Evolutionary conservation across 2,888 invertebrate species (phyloP).

Genomic region (Eupithecia insigniata): DNA sequence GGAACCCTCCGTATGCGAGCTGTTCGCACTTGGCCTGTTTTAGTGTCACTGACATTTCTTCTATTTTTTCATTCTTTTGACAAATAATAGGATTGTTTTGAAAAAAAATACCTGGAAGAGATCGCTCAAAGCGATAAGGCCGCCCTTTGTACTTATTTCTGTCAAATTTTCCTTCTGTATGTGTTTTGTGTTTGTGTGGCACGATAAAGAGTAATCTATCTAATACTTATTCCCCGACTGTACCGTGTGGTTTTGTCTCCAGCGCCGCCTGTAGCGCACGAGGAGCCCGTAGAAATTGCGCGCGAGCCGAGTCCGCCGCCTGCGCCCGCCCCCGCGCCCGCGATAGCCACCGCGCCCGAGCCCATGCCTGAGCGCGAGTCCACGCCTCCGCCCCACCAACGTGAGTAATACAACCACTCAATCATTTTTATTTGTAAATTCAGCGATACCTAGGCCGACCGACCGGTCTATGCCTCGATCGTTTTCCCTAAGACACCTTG

Average conservation of each 20-base stretch:
- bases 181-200: too few relatives aligned
- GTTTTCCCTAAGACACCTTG: background rate
- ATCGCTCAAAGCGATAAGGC: too few relatives aligned
- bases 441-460: background rate
- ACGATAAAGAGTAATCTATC: too few relatives aligned
- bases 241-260: background rate
- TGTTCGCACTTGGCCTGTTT: too few relatives aligned
- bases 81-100: too few relatives aligned
- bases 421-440: background rate
- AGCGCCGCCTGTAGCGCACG: constrained; percentile 41
- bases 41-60: too few relatives aligned
- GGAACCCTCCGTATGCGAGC: too few relatives aligned
- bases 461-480: background rate
- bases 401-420: constrained; percentile 19
- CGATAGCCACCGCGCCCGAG: constrained; percentile 46
- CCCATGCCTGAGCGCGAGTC: constrained; percentile 58
- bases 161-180: too few relatives aligned
- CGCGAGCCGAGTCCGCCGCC: constrained; percentile 37
- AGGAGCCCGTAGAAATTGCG: constrained; percentile 51
- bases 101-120: too few relatives aligned
- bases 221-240: too few relatives aligned
- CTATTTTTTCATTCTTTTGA: too few relatives aligned
- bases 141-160: too few relatives aligned
- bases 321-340: constrained; percentile 48
- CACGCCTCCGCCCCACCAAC: constrained; percentile 56